Percentiles rank a stretch among this genome's conserved stretches.
Evolutionary conservation across 2,113 vertebrate genomes (phyloP).

Genomic region (Saimiri boliviensis): DNA sequence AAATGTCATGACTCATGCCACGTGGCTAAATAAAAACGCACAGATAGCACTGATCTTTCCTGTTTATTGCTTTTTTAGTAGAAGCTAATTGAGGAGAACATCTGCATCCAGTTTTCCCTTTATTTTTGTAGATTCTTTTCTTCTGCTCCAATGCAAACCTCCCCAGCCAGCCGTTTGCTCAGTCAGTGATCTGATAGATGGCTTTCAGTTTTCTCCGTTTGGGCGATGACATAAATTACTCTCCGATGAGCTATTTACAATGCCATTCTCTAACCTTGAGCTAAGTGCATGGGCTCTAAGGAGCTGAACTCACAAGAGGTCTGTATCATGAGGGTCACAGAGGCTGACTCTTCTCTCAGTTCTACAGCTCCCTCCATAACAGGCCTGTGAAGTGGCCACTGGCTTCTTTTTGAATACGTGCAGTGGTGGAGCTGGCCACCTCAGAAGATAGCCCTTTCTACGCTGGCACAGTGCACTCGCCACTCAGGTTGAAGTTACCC

Average conservation of each 20-base stretch:
- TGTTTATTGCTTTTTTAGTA: slow-evolving; percentile 68
- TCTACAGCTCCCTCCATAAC: accelerated
- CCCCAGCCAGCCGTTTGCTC: slow-evolving; percentile 27
- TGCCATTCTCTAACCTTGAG: slow-evolving; percentile 66
- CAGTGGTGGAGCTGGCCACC: background rate
- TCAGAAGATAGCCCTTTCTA: background rate
- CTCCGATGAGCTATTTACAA: slow-evolving; percentile 63
- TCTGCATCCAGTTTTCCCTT: slow-evolving; percentile 58
- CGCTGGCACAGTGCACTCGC: background rate
- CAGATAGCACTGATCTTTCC: slow-evolving; percentile 36
- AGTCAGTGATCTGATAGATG: slow-evolving; percentile 49
- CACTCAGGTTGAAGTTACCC: background rate
- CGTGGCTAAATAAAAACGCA: slow-evolving; percentile 11
- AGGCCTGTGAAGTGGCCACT: accelerated
- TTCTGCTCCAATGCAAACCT: slow-evolving; percentile 29
- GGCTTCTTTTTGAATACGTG: background rate
- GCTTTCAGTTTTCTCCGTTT: slow-evolving; percentile 65
- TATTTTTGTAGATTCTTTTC: slow-evolving; percentile 69
- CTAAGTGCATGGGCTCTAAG: background rate
- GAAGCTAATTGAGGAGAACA: slow-evolving; percentile 75
- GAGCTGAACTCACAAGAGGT: background rate
- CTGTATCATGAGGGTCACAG: background rate
- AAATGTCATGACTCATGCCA: slow-evolving; percentile 56
- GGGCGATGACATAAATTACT: slow-evolving; percentile 62
- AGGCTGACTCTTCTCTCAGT: background rate